Evolutionary conservation across 1,140 invertebrate species (phyloP).

Genomic region (Gryon sp.): DNA sequence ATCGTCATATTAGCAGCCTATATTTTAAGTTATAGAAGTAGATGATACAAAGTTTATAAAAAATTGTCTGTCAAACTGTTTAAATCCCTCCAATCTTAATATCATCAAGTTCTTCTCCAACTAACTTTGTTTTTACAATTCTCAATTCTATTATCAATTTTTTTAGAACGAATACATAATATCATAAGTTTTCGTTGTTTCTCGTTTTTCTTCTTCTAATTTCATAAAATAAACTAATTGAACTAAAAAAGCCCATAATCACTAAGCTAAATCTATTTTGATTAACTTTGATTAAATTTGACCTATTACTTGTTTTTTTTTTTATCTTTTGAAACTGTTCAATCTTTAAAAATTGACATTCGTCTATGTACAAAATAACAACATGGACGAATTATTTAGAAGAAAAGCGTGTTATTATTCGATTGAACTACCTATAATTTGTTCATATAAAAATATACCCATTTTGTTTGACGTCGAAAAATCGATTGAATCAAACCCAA

Average conservation of each 20-base stretch:
- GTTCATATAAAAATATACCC: slow-evolving; percentile 54
- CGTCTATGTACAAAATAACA: slow-evolving; percentile 47
- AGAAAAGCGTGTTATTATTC: slow-evolving; percentile 10
- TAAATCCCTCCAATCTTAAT: too few relatives aligned
- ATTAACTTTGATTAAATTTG: slow-evolving; percentile 8
- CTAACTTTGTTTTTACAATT: too few relatives aligned
- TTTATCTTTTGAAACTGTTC: slow-evolving; percentile 16
- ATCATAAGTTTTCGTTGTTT: too few relatives aligned
- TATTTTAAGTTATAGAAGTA: too few relatives aligned
- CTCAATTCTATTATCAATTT: slow-evolving; percentile 9
- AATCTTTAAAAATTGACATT: slow-evolving; percentile 20
- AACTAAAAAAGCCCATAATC: slow-evolving; percentile 32
- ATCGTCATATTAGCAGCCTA: too few relatives aligned
- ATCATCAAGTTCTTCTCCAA: too few relatives aligned
- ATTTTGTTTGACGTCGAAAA: slow-evolving; percentile 37
- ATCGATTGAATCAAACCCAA: slow-evolving; percentile 45
- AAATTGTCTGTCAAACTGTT: too few relatives aligned
- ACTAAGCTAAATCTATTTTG: slow-evolving; percentile 29
- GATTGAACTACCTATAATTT: slow-evolving; percentile 32
- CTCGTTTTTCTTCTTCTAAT: slow-evolving; percentile 8
- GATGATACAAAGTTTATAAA: too few relatives aligned
- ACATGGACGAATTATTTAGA: slow-evolving; percentile 31
- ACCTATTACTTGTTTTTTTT: slow-evolving; percentile 15
- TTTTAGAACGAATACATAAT: neutral
- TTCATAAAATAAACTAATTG: slow-evolving; percentile 12